Percentiles rank a stretch among this genome's conserved stretches.
Conservation (phyloP, 2,888 invertebrate species). For the Lampropteryx suffumata region DNA sequence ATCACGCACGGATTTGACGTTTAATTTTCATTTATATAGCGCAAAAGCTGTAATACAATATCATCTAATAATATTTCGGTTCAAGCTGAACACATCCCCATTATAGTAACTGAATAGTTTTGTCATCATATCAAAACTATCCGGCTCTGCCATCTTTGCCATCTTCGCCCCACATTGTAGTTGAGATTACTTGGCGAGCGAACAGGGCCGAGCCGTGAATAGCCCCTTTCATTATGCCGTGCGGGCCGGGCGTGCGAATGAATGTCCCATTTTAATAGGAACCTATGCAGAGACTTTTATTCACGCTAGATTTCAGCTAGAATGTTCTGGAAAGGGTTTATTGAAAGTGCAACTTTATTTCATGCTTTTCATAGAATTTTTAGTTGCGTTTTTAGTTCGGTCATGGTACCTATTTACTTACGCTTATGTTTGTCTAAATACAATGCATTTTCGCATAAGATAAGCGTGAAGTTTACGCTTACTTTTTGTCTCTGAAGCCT, state of each 20-base stretch:
- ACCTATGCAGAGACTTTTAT: conserved; percentile 19
- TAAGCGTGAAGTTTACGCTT: no score
- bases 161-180: conserved; percentile 14
- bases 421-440: no score
- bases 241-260: conserved; percentile 11
- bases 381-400: no score
- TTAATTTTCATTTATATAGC: no score
- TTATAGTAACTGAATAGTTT: not conserved
- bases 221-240: conserved; percentile 18
- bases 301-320: conserved; percentile 11
- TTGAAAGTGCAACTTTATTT: not conserved
- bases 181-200: conserved; percentile 20
- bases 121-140: conserved; percentile 5
- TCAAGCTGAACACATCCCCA: not conserved
- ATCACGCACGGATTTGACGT: no score
- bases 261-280: conserved; percentile 23
- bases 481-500: no score
- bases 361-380: no score
- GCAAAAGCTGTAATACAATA: no score
- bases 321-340: conserved; percentile 3
- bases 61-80: no score
- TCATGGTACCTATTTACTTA: no score
- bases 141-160: not conserved
- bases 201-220: conserved; percentile 18
- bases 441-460: no score